phyloP scores from a whole-genome alignment of 2,797 vertebrate species.

The Merluccius polli region DNA sequence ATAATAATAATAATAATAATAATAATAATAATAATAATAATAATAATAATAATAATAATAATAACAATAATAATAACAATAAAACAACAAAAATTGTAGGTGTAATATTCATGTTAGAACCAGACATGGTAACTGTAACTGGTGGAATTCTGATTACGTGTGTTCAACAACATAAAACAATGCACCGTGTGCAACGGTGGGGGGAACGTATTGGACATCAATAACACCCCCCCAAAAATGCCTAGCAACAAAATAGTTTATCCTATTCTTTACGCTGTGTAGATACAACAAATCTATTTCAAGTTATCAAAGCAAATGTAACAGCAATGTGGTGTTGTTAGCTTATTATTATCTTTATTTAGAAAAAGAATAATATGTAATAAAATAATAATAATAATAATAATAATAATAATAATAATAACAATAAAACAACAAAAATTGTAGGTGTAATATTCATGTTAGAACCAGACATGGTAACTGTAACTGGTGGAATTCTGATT shows the following conservation, averaged over 20 bases:
- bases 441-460: not conserved
- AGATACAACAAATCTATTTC: not conserved
- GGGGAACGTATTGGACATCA: conserved; percentile 36
- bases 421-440: not conserved
- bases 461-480: not conserved
- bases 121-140: not conserved
- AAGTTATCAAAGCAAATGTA: not conserved
- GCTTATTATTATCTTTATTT: no score
- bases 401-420: not conserved
- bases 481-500: not conserved
- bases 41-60: no score
- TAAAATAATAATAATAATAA: not conserved
- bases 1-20: not conserved
- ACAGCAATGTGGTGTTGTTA: not conserved
- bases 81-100: not conserved
- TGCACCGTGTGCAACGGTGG: not conserved
- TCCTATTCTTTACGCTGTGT: not conserved
- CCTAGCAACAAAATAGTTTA: not conserved
- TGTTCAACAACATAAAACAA: not conserved
- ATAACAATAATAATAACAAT: no score
- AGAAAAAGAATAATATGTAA: not conserved
- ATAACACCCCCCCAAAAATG: conserved; percentile 11
- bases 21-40: no score
- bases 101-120: not conserved
- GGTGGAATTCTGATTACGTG: not conserved